Percentiles rank a stretch among this genome's conserved stretches.
These are phyloP conservation scores for Rhea pennata DNA, from an alignment of 2,113 vertebrate genomes.

Conservation along the genomic window DNA sequence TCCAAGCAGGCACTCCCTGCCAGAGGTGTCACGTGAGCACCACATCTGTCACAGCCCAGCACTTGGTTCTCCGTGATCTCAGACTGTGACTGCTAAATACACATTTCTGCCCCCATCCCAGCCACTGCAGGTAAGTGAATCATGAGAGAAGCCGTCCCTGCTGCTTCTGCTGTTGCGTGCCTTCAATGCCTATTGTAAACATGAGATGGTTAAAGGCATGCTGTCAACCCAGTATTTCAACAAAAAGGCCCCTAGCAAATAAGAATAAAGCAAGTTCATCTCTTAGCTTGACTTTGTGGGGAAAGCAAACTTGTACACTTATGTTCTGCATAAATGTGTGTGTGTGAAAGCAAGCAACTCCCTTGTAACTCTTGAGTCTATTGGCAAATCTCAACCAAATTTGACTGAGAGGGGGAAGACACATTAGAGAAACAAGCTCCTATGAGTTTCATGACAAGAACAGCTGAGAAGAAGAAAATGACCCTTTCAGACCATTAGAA, in stretches of 20 bases:
- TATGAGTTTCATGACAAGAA: neutral
- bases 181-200: neutral
- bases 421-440: neutral
- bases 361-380: neutral
- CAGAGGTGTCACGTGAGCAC: neutral
- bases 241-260: neutral
- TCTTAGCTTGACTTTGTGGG: neutral
- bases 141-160: neutral
- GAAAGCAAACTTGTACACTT: neutral
- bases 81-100: neutral
- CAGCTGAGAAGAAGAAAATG: neutral
- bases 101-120: neutral
- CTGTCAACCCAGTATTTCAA: neutral
- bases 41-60: neutral
- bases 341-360: neutral
- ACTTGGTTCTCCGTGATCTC: neutral
- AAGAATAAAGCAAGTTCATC: neutral
- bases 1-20: neutral
- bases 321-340: neutral
- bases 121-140: neutral
- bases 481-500: neutral
- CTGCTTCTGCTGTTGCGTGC: neutral
- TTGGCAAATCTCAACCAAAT: neutral
- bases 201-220: neutral
- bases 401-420: neutral